Evolutionary conservation across 1,140 invertebrate species (phyloP).

Genomic region (Parapsyche elsis): DNA sequence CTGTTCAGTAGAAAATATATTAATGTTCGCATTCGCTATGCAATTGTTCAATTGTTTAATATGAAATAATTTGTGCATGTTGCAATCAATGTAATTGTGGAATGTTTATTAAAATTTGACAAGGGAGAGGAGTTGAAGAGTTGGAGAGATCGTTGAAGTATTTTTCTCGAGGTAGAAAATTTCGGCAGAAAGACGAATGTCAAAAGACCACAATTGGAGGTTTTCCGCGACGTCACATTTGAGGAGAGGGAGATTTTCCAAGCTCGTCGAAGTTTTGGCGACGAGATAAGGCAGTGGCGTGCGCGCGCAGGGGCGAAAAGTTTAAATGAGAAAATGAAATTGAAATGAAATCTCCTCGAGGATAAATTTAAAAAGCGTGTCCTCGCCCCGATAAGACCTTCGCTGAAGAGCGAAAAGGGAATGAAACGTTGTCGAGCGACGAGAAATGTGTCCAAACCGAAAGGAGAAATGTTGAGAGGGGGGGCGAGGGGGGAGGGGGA

Average conservation of each 20-base stretch:
- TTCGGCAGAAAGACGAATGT: background rate
- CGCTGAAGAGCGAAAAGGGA: background rate
- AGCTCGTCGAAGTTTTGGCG: background rate
- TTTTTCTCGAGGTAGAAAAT: no score
- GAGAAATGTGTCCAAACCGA: background rate
- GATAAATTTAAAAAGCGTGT: conserved; percentile 46
- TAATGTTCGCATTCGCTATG: no score
- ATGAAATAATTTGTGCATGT: no score
- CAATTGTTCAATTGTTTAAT: no score
- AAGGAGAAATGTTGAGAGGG: background rate
- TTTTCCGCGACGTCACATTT: background rate
- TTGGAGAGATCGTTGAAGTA: no score
- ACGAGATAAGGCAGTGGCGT: conserved; percentile 3
- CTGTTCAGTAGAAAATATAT: no score
- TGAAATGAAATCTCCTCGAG: conserved; percentile 46
- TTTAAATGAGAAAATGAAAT: conserved; percentile 49
- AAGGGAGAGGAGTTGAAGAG: no score
- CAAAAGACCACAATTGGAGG: conserved; percentile 23
- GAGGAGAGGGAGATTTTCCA: background rate
- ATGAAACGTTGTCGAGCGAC: conserved; percentile 1
- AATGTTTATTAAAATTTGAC: no score
- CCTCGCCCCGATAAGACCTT: conserved; percentile 29
- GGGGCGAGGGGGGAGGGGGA: background rate
- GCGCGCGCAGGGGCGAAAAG: conserved; percentile 19
- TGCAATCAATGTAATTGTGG: no score